phyloP scores from a whole-genome alignment of 2,797 vertebrate species.

The Sebastes goodei region DNA sequence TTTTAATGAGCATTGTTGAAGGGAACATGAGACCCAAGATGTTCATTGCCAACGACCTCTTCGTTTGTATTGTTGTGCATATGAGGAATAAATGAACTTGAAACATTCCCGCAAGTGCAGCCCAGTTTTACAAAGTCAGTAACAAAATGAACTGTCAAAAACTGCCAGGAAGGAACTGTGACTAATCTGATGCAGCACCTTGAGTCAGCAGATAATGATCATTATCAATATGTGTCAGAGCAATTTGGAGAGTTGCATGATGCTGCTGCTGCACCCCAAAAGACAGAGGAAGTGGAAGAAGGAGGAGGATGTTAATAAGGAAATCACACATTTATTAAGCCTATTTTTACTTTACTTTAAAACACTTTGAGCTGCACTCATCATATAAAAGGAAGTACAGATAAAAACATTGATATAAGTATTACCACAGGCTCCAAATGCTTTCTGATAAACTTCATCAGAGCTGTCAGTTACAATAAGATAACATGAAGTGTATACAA shows the following conservation, averaged over 20 bases:
- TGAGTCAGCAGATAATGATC: neutral
- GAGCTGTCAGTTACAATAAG: neutral
- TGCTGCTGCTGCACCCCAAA: slow-evolving; percentile 38
- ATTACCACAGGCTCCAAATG: neutral
- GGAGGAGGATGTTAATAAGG: slow-evolving; percentile 18
- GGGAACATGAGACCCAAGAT: no score
- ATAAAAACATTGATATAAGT: neutral
- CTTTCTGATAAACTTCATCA: neutral
- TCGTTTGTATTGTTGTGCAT: no score
- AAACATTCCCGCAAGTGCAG: neutral
- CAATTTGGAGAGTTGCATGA: neutral
- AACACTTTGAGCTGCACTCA: neutral
- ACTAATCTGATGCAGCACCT: neutral
- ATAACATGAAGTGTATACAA: neutral
- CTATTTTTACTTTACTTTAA: neutral
- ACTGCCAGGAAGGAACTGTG: neutral
- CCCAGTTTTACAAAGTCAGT: neutral
- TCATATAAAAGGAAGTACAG: accelerated
- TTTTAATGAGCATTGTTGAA: no score
- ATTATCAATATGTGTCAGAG: neutral
- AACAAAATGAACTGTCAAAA: neutral
- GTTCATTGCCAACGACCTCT: no score
- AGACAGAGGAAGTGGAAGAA: slow-evolving; percentile 47
- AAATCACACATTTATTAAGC: neutral
- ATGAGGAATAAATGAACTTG: no score